phyloP scores from a whole-genome alignment of 2,888 invertebrate genomes.

The Caradrina kadenii region DNA sequence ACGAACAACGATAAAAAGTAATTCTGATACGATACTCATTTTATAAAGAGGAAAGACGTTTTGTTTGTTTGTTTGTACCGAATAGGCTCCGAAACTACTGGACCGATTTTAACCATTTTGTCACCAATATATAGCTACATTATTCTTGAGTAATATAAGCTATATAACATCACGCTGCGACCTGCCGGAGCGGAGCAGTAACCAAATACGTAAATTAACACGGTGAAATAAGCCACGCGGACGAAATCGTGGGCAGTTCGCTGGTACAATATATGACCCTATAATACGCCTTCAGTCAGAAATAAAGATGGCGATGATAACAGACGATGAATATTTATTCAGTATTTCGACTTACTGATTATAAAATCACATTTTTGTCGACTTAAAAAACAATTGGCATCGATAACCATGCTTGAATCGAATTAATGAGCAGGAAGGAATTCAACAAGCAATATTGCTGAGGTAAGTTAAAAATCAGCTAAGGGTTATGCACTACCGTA shows the following conservation, averaged over 20 bases:
- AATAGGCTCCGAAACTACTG: no score
- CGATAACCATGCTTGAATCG: slow-evolving; percentile 40
- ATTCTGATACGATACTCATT: slow-evolving; percentile 7
- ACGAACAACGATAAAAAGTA: slow-evolving; percentile 39
- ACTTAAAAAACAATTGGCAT: slow-evolving; percentile 61
- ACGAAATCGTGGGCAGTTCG: no score
- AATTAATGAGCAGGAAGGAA: slow-evolving; percentile 60
- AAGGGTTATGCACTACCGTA: no score
- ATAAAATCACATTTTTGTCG: slow-evolving; percentile 56
- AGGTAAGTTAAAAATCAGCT: slow-evolving; percentile 23
- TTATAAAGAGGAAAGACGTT: no score
- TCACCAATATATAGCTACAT: no score
- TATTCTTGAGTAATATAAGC: no score
- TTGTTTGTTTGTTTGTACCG: no score
- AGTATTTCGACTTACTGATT: slow-evolving; percentile 56
- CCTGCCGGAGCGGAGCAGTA: no score
- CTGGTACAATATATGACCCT: slow-evolving; percentile 33
- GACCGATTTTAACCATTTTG: no score
- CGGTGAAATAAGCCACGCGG: no score
- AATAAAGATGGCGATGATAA: slow-evolving; percentile 58
- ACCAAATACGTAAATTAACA: no score
- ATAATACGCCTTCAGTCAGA: slow-evolving; percentile 39
- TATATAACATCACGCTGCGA: no score
- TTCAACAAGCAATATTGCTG: slow-evolving; percentile 43
- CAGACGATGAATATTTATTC: slow-evolving; percentile 53